These are phyloP conservation scores for Triops longicaudatus DNA, from an alignment of 1,140 invertebrate genomes.

Conservation along the genomic window DNA sequence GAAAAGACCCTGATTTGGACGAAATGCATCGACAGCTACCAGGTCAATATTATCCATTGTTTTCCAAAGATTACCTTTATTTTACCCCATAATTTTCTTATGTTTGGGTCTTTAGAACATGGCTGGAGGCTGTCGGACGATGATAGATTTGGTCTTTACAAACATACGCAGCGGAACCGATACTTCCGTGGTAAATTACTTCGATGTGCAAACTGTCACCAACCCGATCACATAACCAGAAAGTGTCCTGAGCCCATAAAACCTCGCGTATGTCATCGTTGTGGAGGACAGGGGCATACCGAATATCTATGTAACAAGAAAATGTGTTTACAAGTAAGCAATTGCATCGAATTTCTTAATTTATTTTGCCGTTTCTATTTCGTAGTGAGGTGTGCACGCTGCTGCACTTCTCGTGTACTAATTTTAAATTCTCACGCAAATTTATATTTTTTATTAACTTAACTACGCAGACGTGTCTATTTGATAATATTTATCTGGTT, in stretches of 20 bases:
- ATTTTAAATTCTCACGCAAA: no score
- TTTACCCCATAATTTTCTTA: not conserved
- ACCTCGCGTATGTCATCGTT: constrained; percentile 12
- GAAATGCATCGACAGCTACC: not conserved
- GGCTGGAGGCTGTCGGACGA: not conserved
- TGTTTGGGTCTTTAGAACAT: not conserved
- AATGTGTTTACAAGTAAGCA: constrained; percentile 21
- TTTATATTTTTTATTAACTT: no score
- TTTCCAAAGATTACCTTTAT: not conserved
- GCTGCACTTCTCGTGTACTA: no score
- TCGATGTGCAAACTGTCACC: constrained; percentile 17
- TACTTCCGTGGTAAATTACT: constrained; percentile 20
- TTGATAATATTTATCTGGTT: no score
- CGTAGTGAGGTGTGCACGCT: no score
- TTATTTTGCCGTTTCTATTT: no score
- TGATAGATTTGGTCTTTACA: not conserved
- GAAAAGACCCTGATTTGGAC: constrained; percentile 13
- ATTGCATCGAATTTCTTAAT: no score
- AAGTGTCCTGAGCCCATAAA: constrained; percentile 16
- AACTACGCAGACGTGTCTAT: no score
- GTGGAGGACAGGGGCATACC: constrained; percentile 9
- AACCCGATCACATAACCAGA: constrained; percentile 18
- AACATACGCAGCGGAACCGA: not conserved
- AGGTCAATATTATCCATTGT: not conserved
- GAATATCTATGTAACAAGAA: constrained; percentile 9